Evolutionary conservation across 2,113 vertebrate species (phyloP).

Genomic region (Corapipo altera): DNA sequence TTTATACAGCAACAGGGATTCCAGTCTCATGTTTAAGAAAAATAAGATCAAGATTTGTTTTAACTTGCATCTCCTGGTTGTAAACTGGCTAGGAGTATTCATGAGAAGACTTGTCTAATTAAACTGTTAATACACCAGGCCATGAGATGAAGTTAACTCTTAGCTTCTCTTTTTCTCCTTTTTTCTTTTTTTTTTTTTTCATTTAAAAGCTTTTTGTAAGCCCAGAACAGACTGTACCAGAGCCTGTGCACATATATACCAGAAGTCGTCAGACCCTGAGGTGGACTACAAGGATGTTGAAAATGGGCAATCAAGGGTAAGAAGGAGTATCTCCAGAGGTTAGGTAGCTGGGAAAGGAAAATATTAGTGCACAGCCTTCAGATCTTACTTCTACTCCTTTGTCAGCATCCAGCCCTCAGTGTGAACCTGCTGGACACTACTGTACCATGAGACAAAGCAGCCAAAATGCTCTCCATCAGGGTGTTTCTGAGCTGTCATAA

Average conservation of each 20-base stretch:
- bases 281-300: background rate
- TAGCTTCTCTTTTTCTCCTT: background rate
- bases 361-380: background rate
- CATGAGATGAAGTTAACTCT: background rate
- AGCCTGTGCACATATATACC: background rate
- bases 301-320: background rate
- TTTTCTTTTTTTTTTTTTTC: background rate
- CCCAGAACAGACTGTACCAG: background rate
- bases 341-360: background rate
- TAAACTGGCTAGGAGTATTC: background rate
- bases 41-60: background rate
- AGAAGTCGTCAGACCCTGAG: background rate
- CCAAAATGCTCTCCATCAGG: background rate
- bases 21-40: background rate
- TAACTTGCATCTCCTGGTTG: background rate
- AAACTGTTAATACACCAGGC: background rate
- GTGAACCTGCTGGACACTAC: background rate
- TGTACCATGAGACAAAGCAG: background rate
- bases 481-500: background rate
- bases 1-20: background rate
- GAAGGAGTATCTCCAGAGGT: background rate
- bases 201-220: background rate
- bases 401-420: background rate
- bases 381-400: background rate
- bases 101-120: background rate